phyloP scores from a whole-genome alignment of 2,888 invertebrate species.

The Aspidapion aeneum region DNA sequence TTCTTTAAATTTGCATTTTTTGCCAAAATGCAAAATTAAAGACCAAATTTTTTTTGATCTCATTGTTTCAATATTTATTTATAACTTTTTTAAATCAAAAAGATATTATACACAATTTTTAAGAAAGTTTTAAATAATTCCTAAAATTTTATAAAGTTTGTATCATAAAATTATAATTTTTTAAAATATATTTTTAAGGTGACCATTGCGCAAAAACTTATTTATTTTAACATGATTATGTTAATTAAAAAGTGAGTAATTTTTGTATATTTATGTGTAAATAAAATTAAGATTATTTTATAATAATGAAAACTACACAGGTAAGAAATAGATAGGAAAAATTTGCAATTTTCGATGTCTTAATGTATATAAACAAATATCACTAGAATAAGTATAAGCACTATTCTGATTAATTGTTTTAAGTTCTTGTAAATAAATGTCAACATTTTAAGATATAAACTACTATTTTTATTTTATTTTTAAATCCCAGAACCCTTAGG shows the following conservation, averaged over 20 bases:
- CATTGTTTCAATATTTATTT: background rate
- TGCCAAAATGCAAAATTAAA: background rate
- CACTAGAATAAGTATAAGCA: slow-evolving; percentile 24
- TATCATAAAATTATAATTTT: background rate
- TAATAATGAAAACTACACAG: background rate
- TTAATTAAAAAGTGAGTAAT: slow-evolving; percentile 16
- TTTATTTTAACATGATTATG: slow-evolving; percentile 20
- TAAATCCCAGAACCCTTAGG: too few species aligned
- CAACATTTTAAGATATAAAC: slow-evolving; percentile 15
- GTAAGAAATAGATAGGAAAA: background rate
- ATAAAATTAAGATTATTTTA: slow-evolving; percentile 4
- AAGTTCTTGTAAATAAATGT: slow-evolving; percentile 28
- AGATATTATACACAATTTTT: background rate
- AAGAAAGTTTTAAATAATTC: background rate
- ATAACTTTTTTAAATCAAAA: background rate
- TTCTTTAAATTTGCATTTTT: background rate
- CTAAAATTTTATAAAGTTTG: background rate
- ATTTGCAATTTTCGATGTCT: slow-evolving; percentile 8
- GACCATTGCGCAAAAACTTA: background rate
- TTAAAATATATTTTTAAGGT: background rate
- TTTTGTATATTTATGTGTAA: slow-evolving; percentile 17
- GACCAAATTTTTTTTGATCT: background rate
- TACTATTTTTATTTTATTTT: too few species aligned
- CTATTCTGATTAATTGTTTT: slow-evolving; percentile 18
- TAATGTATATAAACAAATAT: slow-evolving; percentile 19